Percentiles rank a stretch among this genome's conserved stretches.
Evolutionary conservation across 2,113 vertebrate genomes (phyloP).

Genomic region (Haemorhous mexicanus): DNA sequence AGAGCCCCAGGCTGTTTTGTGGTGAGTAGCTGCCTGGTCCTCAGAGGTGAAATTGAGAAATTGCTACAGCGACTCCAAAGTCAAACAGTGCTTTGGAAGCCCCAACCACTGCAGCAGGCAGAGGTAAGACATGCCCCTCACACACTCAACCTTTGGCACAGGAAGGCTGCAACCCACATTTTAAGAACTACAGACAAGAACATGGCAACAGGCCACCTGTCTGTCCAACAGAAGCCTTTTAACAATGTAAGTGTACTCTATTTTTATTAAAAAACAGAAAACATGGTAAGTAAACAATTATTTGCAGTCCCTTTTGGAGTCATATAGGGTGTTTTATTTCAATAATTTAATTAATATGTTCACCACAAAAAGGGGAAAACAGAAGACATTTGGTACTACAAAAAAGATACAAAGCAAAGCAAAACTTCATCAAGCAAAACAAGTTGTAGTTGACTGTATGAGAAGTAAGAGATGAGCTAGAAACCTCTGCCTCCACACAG

Average conservation of each 20-base stretch:
- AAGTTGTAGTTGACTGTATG: background rate
- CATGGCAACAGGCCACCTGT: background rate
- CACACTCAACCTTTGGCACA: background rate
- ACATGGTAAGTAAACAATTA: background rate
- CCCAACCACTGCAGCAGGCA: background rate
- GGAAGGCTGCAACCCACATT: background rate
- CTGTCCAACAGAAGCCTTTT: background rate
- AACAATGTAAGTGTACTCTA: background rate
- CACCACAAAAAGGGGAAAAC: background rate
- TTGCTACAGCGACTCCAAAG: background rate
- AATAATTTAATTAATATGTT: background rate
- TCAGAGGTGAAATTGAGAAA: background rate
- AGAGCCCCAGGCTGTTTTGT: background rate
- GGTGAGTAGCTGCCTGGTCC: background rate
- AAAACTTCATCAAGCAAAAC: background rate
- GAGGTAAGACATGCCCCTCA: background rate
- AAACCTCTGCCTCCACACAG: background rate
- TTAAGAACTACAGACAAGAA: conserved; percentile 69
- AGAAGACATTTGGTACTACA: background rate
- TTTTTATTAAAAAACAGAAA: background rate
- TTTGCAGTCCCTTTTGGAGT: background rate
- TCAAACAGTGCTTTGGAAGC: background rate
- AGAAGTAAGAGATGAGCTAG: background rate
- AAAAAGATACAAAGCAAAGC: background rate
- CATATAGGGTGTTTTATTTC: background rate